Base-by-base conservation (phyloP, 2,888 invertebrate species). In the Zaprionus bogoriensis region DNA sequence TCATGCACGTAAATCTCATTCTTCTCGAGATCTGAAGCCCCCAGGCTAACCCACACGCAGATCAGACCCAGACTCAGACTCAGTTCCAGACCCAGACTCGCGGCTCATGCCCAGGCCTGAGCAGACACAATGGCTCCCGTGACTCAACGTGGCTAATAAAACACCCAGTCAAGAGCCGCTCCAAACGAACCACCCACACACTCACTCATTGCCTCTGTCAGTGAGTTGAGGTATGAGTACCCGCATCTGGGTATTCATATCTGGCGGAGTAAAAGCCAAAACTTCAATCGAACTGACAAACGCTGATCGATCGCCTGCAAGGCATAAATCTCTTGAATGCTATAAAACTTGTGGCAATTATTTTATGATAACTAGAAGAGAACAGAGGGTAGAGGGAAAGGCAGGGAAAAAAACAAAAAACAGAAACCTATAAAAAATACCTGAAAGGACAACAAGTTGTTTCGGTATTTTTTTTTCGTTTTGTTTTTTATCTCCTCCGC, bases 401-500 rank as follows among this genome's bases (percentile, higher is more conserved):
- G 7, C 12, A 12, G 9, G 41, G 46, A 51, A 58, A 12, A 55
- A 46, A 6, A 46, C 27, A 45, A 59, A 50, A 48, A 72, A 41
- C 50, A n/a, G 14, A 19, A 6, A 32, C 19, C 38, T 20, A 48
- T 27, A 47, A 14, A 38, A 63, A 60, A 46, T 46, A 32, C 52
- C 59, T 41, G 52, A 79, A 86, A 79, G 78, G 78, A 79, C 87
- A 85, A 86, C 84, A 82, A 75, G 79, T 85, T 85, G 58, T 71
- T 71, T 42, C 45, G 45, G 41, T 66, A 58, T 64, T 62, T 57
- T 38, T 20, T 23, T 38, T 44, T 39, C 48, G 46, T 12, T 46
- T 14, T 20, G 3, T n/a, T n/a, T n/a, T n/a, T n/a, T n/a, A n/a
- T n/a, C n/a, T n/a, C n/a, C n/a, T n/a, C n/a, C 6, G 10, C 17